A percentile compares a stretch with the other conserved stretches of the same genome.
Conservation (phyloP, 2,797 vertebrate genomes). For the Phataginus tetradactyla region DNA sequence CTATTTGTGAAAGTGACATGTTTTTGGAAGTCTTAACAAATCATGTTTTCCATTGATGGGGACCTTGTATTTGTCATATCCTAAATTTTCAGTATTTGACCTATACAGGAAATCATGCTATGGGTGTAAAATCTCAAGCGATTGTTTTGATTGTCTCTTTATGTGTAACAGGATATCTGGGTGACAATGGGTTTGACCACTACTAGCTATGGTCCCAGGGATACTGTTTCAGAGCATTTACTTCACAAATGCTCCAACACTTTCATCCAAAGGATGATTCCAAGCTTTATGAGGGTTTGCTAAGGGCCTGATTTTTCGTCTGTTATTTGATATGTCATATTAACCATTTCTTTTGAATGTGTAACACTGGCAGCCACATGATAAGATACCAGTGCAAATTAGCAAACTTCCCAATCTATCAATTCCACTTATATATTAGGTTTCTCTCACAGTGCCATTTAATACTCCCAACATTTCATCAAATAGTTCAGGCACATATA, state of each 20-base stretch:
- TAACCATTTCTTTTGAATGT: background rate
- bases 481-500: background rate
- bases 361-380: background rate
- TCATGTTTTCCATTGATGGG: background rate
- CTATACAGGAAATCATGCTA: background rate
- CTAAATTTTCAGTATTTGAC: background rate
- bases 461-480: background rate
- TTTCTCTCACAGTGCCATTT: background rate
- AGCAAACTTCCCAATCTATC: background rate
- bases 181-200: background rate
- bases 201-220: background rate
- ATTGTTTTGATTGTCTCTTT: background rate
- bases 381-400: slow-evolving; percentile 4
- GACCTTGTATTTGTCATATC: background rate
- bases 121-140: background rate
- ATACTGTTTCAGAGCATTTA: background rate
- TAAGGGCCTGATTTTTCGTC: background rate
- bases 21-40: slow-evolving; percentile 13
- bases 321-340: background rate
- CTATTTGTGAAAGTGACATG: background rate
- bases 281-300: background rate
- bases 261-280: background rate
- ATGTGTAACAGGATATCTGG: background rate
- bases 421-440: background rate
- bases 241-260: background rate